Base-by-base conservation (phyloP, 2,797 vertebrate species). In the Macropus fuliginosus region DNA sequence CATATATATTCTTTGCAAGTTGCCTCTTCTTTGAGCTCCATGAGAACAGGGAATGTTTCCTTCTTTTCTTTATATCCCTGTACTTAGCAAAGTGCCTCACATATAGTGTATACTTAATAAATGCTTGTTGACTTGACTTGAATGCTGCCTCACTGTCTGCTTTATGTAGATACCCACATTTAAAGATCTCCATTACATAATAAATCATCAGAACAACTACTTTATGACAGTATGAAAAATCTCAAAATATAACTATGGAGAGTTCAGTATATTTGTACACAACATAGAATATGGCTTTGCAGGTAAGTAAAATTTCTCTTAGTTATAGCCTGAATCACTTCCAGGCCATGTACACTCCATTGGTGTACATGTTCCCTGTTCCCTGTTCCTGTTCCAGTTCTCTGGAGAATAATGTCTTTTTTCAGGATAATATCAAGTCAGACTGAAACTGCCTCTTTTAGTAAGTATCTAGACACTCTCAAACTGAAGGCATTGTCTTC, bases 111-210 rank as follows among this genome's bases (percentile, higher is more conserved):
- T 55, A 11, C 56, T 94, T 0, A 59, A 40, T 55, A 91, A 96
- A 93, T n/a, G 54, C 93, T 92, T 87, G 28, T 54, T 96, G 93
- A 55, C 59, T 56, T 93, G 94, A 96, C n/a, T 40, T 5, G 24
- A 90, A 54, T 50, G 54, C 62, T 8, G 46, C 2, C n/a, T 81
- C 28, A 46, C 18, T 46, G 13, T 10, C 21, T 81, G 66, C 40
- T 81, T 81, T 46, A 46, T 8, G 2, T 81, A 81, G 16, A 6
- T 40, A 21, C 18, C 3, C 66, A 46, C 66, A 81, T 81, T 40
- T 81, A 40, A 8, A 81, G n/a, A 81, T 81, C 6, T 46, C 40
- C 74, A 81, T 81, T 10, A 40, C 40, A 46, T 81, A 46, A 4
- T 46, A 81, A 27, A 9, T 46, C 74, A 74, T 74, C 18, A n/a